Percentiles rank a stretch among this genome's conserved stretches.
These are phyloP conservation scores for Orthonyx spaldingii DNA, from an alignment of 2,113 vertebrate species.

Conservation along the genomic window DNA sequence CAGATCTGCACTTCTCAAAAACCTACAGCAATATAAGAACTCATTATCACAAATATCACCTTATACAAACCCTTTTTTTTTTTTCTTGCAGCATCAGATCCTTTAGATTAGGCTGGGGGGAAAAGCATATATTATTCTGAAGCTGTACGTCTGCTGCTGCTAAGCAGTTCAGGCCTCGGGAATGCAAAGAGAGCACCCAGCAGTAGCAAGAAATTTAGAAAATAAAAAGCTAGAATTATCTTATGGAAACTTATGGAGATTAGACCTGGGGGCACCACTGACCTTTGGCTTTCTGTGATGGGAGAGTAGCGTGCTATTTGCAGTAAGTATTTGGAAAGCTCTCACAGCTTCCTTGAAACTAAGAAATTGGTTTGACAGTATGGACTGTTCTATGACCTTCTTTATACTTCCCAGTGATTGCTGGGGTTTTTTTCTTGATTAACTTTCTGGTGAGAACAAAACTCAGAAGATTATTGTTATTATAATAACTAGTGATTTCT, in stretches of 20 bases:
- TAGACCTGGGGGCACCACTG: background rate
- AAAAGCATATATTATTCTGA: background rate
- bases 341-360: background rate
- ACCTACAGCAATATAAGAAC: background rate
- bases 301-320: background rate
- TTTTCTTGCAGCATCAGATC: background rate
- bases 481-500: background rate
- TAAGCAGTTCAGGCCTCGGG: background rate
- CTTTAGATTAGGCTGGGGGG: background rate
- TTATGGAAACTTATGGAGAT: background rate
- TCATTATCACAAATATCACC: background rate
- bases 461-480: background rate
- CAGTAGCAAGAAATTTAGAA: background rate
- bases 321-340: slow-evolving; percentile 6
- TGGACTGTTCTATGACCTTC: background rate
- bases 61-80: background rate
- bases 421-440: background rate
- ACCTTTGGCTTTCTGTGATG: background rate
- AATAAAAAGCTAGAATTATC: background rate
- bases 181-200: background rate
- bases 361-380: background rate
- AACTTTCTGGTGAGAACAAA: background rate
- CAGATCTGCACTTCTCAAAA: background rate
- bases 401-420: background rate
- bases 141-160: background rate